phyloP scores from a whole-genome alignment of 2,113 vertebrate genomes.

The Cardinalis cardinalis region DNA sequence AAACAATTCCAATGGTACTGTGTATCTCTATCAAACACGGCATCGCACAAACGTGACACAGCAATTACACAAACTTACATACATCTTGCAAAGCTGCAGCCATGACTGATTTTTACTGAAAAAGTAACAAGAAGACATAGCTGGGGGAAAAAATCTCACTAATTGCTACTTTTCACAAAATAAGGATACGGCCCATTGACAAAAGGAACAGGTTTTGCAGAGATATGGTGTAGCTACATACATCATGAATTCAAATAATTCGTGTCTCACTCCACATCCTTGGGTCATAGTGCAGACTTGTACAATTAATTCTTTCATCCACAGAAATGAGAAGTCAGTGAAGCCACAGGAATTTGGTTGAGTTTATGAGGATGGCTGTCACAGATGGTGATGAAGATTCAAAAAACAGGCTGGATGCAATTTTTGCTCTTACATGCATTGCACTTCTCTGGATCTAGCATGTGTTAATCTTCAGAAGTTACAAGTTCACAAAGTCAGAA shows the following conservation, averaged over 20 bases:
- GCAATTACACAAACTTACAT: neutral
- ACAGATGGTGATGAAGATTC: neutral
- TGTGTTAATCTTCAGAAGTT: neutral
- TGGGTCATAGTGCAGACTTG: neutral
- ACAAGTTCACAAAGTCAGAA: neutral
- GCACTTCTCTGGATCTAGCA: neutral
- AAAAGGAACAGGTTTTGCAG: neutral
- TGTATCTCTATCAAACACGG: neutral
- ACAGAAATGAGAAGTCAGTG: neutral
- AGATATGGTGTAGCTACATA: neutral
- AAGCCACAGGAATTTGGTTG: neutral
- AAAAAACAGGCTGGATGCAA: neutral
- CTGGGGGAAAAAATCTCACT: neutral
- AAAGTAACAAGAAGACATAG: neutral
- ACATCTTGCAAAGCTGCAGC: neutral
- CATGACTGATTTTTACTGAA: neutral
- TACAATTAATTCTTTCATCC: no score
- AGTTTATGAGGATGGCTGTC: neutral
- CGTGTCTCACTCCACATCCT: neutral
- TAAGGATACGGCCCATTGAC: neutral
- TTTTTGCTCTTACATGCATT: neutral
- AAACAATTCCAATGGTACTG: neutral
- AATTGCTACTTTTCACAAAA: neutral
- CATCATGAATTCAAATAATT: neutral
- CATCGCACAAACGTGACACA: rapidly evolving